These are phyloP conservation scores for Steatornis caripensis DNA, from an alignment of 2,113 vertebrate species.

Conservation along the genomic window DNA sequence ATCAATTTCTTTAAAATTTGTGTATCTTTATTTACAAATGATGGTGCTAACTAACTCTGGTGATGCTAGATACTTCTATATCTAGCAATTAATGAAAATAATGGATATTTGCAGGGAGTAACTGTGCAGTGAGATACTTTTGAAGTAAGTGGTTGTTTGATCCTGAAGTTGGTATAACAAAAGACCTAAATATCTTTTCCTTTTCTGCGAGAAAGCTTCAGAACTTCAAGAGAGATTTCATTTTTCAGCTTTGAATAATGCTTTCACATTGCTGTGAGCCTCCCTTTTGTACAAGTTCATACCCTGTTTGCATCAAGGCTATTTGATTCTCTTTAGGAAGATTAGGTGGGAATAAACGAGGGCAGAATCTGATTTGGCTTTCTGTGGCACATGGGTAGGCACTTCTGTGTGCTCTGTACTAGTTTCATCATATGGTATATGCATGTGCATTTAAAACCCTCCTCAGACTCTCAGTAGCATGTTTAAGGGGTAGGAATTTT, in stretches of 20 bases:
- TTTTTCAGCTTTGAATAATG: neutral
- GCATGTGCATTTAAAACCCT: neutral
- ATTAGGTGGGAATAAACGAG: neutral
- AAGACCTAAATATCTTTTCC: neutral
- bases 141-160: neutral
- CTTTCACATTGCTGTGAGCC: neutral
- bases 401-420: neutral
- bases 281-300: neutral
- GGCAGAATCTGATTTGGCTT: neutral
- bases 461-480: neutral
- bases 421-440: neutral
- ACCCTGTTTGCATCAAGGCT: neutral
- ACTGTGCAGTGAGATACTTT: neutral
- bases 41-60: neutral
- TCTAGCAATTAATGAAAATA: neutral
- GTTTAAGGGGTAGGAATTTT: neutral
- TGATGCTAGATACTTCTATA: neutral
- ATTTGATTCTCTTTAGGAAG: neutral
- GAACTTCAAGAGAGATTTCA: neutral
- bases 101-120: neutral
- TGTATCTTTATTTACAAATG: neutral
- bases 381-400: neutral
- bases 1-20: neutral
- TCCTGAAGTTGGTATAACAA: neutral
- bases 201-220: neutral